phyloP scores from a whole-genome alignment of 2,113 vertebrate species.

The Stegostoma tigrinum region DNA sequence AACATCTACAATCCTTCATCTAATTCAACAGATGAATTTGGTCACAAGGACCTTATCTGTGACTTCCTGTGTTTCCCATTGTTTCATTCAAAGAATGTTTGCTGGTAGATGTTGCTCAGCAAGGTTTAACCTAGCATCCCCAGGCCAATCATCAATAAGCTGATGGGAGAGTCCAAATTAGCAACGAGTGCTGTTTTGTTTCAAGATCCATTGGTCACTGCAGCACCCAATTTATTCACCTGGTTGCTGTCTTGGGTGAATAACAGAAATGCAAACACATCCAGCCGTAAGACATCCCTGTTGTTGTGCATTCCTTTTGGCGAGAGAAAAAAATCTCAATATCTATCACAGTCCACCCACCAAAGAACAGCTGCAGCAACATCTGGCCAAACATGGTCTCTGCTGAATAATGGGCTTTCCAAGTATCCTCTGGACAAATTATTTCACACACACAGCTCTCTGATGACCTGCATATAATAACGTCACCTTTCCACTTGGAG shows the following conservation, averaged over 20 bases:
- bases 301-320: neutral
- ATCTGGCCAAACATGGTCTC: neutral
- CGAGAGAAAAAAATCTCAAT: neutral
- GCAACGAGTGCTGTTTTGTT: neutral
- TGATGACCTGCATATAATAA: neutral
- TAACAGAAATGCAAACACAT: neutral
- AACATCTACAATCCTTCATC: too few relatives aligned
- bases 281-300: neutral
- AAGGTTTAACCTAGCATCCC: too few relatives aligned
- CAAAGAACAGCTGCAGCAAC: neutral
- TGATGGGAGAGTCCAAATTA: neutral
- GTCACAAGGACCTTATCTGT: too few relatives aligned
- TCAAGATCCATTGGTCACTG: neutral
- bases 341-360: neutral
- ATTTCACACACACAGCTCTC: neutral
- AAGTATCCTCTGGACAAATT: neutral
- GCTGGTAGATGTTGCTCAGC: too few relatives aligned
- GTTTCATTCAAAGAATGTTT: too few relatives aligned
- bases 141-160: neutral
- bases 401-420: neutral
- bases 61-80: too few relatives aligned
- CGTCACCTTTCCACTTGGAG: neutral
- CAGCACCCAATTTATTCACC: neutral
- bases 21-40: too few relatives aligned
- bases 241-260: neutral